Conservation (phyloP, 2,888 invertebrate genomes). For the Pteria penguin region DNA sequence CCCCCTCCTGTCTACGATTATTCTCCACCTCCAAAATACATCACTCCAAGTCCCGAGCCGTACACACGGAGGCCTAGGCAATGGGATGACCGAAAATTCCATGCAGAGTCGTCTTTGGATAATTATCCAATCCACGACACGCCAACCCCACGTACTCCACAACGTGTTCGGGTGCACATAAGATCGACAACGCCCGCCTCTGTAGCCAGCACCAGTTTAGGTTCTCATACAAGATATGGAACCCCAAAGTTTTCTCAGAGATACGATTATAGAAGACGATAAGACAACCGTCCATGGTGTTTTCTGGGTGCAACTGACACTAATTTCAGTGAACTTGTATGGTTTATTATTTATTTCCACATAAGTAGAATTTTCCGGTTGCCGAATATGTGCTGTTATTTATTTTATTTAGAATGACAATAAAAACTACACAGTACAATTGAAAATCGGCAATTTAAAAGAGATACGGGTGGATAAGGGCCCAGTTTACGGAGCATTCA, state of each 20-base stretch:
- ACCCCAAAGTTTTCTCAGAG: slow-evolving; percentile 37
- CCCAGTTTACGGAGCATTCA: too few relatives aligned
- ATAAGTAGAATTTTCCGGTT: too few relatives aligned
- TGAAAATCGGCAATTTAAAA: too few relatives aligned
- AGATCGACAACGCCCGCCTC: slow-evolving; percentile 7
- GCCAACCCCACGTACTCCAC: slow-evolving; percentile 19
- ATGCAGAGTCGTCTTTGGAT: background rate
- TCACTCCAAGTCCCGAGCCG: background rate
- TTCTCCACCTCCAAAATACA: background rate
- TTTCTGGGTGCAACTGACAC: too few relatives aligned
- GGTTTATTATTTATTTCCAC: too few relatives aligned
- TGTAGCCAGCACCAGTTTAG: background rate
- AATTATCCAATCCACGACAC: background rate
- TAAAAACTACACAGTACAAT: too few relatives aligned
- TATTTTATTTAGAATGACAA: too few relatives aligned
- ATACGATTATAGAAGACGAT: slow-evolving; percentile 37
- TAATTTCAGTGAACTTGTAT: too few relatives aligned
- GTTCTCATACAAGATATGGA: slow-evolving; percentile 26
- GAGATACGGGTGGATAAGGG: too few relatives aligned
- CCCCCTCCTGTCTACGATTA: slow-evolving; percentile 1
- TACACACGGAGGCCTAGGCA: background rate
- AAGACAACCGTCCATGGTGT: background rate
- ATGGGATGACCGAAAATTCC: background rate
- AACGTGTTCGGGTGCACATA: slow-evolving; percentile 25
- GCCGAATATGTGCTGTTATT: too few relatives aligned